Percentiles rank a stretch among this genome's conserved stretches.
Evolutionary conservation across 2,113 vertebrate genomes (phyloP).

Genomic region (Marcusenius ussheri): DNA sequence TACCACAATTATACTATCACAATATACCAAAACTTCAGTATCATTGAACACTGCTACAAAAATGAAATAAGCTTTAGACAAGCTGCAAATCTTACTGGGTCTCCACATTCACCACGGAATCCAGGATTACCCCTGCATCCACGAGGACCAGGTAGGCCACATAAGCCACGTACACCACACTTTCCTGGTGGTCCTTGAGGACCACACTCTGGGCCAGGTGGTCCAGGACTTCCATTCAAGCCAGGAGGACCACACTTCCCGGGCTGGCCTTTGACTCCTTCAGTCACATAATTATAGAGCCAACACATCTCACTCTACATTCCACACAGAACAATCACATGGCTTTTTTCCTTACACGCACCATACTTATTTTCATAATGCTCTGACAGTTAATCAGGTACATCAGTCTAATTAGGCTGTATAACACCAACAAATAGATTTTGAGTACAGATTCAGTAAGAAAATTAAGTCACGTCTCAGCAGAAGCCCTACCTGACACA

Average conservation of each 20-base stretch:
- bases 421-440: not conserved
- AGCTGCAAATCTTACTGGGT: conserved; percentile 42
- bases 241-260: conserved; percentile 44
- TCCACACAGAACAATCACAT: not conserved
- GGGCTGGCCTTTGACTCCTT: conserved; percentile 49
- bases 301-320: not conserved
- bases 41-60: not conserved
- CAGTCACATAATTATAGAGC: conserved; percentile 9
- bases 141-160: conserved; percentile 51
- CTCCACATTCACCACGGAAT: conserved; percentile 62
- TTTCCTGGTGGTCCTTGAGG: conserved; percentile 36
- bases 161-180: conserved; percentile 36
- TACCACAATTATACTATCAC: not conserved
- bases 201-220: conserved; percentile 37
- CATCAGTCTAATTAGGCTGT: not conserved
- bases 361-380: not conserved
- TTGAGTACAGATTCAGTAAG: not conserved
- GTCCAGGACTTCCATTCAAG: conserved; percentile 36
- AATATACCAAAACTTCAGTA: not conserved
- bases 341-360: not conserved
- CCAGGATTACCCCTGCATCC: conserved; percentile 56
- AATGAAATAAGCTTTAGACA: not conserved
- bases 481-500: not conserved
- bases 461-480: not conserved
- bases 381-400: not conserved